A percentile compares a stretch with the other conserved stretches of the same genome.
Conservation (phyloP, 1,140 invertebrate genomes). For the Drosophila nannoptera region DNA sequence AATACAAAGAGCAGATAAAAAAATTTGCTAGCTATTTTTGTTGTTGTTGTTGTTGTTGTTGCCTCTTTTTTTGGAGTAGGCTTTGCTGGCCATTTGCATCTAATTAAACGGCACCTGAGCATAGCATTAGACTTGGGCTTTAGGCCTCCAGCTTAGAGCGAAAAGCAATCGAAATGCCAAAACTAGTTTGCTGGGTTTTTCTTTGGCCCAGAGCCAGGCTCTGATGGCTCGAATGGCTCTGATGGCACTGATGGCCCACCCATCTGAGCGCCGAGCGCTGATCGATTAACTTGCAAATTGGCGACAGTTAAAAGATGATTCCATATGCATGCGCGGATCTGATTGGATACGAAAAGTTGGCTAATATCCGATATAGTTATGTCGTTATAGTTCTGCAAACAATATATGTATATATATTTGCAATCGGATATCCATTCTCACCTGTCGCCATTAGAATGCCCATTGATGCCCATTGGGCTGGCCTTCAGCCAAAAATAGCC, state of each 20-base stretch:
- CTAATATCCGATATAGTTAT: too few species aligned
- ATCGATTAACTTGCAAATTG: conserved; percentile 65
- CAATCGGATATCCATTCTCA: too few species aligned
- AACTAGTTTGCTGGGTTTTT: conserved; percentile 57
- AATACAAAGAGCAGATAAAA: conserved; percentile 1
- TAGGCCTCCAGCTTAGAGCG: conserved; percentile 24
- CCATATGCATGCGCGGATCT: conserved; percentile 36
- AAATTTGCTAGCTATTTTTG: conserved; percentile 30
- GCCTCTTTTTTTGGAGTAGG: conserved; percentile 23
- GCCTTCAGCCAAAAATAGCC: not conserved
- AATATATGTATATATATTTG: too few species aligned
- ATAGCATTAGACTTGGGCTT: conserved; percentile 6
- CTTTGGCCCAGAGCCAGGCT: conserved; percentile 7
- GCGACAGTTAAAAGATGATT: conserved; percentile 52
- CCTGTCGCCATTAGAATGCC: not conserved
- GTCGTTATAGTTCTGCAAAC: too few species aligned
- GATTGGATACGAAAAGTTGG: conserved; percentile 7
- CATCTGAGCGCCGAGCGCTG: conserved; percentile 39
- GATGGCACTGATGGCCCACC: too few species aligned
- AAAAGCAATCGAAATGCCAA: conserved; percentile 18
- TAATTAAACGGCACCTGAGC: conserved; percentile 60
- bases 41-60: not conserved
- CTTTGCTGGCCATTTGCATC: conserved; percentile 42
- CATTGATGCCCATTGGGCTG: not conserved
- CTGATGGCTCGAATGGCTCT: conserved; percentile 5